phyloP scores from a whole-genome alignment of 2,113 vertebrate genomes.

The Oreochromis tanganicae region DNA sequence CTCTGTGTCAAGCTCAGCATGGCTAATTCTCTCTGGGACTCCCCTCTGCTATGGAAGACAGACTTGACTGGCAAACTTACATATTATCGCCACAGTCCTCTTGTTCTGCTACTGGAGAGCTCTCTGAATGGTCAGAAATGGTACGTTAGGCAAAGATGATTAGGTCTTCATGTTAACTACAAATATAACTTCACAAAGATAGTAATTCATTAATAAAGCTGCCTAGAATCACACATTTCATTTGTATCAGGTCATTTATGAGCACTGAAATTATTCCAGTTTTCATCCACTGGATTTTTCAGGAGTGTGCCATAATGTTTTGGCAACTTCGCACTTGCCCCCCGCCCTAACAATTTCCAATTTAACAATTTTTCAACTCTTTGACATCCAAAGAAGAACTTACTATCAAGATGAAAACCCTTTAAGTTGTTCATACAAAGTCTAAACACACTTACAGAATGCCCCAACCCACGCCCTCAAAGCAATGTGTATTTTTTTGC shows the following conservation, averaged over 20 bases:
- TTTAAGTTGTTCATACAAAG: constrained; percentile 29
- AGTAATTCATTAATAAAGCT: constrained; percentile 23
- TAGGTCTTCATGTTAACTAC: not conserved
- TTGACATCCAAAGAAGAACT: constrained; percentile 22
- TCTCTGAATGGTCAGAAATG: not conserved
- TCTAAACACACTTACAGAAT: constrained; percentile 23
- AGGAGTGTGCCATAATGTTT: not conserved
- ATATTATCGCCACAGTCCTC: constrained; percentile 64
- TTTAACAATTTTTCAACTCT: not conserved
- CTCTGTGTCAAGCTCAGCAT: constrained; percentile 66
- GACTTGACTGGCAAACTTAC: constrained; percentile 61
- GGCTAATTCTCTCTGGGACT: constrained; percentile 66
- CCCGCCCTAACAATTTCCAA: not conserved
- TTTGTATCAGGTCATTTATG: not conserved
- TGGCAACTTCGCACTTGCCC: not conserved
- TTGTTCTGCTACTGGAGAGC: not conserved
- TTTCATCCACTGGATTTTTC: not conserved
- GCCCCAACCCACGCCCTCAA: not conserved
- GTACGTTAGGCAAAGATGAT: not conserved
- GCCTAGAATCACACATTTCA: not conserved
- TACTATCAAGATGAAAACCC: constrained; percentile 22
- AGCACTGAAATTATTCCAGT: not conserved
- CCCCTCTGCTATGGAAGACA: constrained; percentile 46
- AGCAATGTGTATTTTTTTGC: constrained; percentile 27
- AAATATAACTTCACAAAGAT: not conserved